Conservation (phyloP, 2,113 vertebrate species). For the Collichthys lucidus region DNA sequence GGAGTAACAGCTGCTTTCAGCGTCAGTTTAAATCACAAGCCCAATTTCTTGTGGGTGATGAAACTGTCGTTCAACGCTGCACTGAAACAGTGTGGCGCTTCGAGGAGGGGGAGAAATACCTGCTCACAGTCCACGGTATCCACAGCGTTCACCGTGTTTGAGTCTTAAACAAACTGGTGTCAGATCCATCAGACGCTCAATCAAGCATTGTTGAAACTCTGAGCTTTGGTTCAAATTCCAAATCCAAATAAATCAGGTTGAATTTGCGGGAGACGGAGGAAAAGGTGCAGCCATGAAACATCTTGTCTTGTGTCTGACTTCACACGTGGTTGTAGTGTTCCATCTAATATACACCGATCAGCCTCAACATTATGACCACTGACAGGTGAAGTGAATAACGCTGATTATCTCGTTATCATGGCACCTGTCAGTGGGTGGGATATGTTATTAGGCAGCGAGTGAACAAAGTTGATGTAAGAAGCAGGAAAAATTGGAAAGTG, state of each 20-base stretch:
- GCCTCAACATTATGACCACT: too few relatives aligned
- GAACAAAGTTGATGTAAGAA: too few relatives aligned
- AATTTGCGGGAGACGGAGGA: not conserved
- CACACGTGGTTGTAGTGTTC: not conserved
- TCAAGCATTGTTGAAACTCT: not conserved
- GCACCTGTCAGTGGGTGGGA: too few relatives aligned
- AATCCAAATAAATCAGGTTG: too few relatives aligned
- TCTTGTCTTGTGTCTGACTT: not conserved
- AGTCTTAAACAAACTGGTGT: not conserved
- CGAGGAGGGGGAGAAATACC: not conserved
- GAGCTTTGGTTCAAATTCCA: not conserved
- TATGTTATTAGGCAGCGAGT: too few relatives aligned
- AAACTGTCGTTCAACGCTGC: slow-evolving; percentile 27
- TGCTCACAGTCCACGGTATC: not conserved
- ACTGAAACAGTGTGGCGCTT: slow-evolving; percentile 18
- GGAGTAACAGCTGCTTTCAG: slow-evolving; percentile 43
- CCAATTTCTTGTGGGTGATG: slow-evolving; percentile 40
- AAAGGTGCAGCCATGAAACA: not conserved
- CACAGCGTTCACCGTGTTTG: not conserved
- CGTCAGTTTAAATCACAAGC: slow-evolving; percentile 46
- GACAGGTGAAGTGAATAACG: too few relatives aligned
- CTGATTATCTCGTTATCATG: too few relatives aligned
- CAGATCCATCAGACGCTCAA: not conserved
- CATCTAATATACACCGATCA: not conserved
- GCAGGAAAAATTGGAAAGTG: too few relatives aligned